Evolutionary conservation across 2,797 vertebrate genomes (phyloP).

Genomic region (Oophaga sylvatica): DNA sequence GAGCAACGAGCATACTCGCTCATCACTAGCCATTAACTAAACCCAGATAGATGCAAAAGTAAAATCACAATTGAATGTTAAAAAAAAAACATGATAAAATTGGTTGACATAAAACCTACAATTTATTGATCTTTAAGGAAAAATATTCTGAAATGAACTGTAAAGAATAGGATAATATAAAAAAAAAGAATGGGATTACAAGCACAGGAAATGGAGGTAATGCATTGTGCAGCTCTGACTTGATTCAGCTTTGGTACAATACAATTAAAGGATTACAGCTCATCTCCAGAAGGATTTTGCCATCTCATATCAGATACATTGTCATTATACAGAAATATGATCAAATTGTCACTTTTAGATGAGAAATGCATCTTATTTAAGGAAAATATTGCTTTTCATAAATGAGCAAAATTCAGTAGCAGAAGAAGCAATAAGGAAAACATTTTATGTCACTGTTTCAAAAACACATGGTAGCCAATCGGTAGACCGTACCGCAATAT

Average conservation of each 20-base stretch:
- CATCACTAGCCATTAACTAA: no score
- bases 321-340: background rate
- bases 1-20: no score
- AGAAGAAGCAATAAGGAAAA: constrained; percentile 27
- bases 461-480: background rate
- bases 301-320: background rate
- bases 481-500: background rate
- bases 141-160: constrained; percentile 38
- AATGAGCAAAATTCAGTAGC: constrained; percentile 8
- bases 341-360: background rate
- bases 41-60: no score
- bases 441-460: background rate
- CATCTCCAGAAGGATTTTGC: background rate
- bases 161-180: constrained; percentile 17
- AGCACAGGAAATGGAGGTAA: constrained; percentile 9
- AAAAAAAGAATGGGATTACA: background rate
- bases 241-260: constrained; percentile 34
- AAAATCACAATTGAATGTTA: background rate
- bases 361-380: background rate
- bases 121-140: constrained; percentile 60
- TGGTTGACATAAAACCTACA: constrained; percentile 50
- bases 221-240: constrained; percentile 28
- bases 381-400: constrained; percentile 12
- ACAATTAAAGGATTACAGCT: constrained; percentile 24
- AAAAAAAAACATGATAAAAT: background rate